These are phyloP conservation scores for Laterallus jamaicensis DNA, from an alignment of 2,113 vertebrate species.

Conservation along the genomic window DNA sequence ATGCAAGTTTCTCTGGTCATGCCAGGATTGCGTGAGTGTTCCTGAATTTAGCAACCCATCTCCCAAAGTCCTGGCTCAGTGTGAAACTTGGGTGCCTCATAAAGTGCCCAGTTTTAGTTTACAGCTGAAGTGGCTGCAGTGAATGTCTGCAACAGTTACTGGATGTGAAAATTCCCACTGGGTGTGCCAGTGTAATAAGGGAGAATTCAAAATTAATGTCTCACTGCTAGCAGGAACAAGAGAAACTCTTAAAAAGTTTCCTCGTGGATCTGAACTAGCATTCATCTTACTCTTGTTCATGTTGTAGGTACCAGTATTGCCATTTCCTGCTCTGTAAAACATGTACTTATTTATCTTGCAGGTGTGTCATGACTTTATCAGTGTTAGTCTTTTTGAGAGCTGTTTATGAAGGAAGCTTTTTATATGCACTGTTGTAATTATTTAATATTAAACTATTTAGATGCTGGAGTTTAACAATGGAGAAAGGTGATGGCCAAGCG, in stretches of 20 bases:
- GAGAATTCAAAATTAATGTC: background rate
- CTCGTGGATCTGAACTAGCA: background rate
- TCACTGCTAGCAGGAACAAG: background rate
- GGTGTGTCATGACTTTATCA: background rate
- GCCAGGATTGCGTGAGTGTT: background rate
- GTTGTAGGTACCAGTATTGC: background rate
- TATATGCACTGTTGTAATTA: background rate
- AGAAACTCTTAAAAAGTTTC: background rate
- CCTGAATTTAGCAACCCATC: background rate
- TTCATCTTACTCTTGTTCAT: background rate
- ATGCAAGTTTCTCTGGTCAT: background rate
- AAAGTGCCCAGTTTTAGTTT: background rate
- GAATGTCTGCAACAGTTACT: background rate
- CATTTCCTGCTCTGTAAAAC: constrained; percentile 2
- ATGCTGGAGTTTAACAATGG: background rate
- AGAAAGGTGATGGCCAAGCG: background rate
- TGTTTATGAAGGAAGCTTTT: background rate
- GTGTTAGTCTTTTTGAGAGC: background rate
- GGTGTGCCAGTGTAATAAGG: background rate
- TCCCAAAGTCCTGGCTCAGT: background rate
- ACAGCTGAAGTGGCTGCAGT: background rate
- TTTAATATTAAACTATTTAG: background rate
- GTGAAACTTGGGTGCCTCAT: background rate
- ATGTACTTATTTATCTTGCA: constrained; percentile 20
- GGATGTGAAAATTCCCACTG: background rate